These are phyloP conservation scores for Lobophora halterata DNA, from an alignment of 2,888 invertebrate genomes.

Conservation along the genomic window DNA sequence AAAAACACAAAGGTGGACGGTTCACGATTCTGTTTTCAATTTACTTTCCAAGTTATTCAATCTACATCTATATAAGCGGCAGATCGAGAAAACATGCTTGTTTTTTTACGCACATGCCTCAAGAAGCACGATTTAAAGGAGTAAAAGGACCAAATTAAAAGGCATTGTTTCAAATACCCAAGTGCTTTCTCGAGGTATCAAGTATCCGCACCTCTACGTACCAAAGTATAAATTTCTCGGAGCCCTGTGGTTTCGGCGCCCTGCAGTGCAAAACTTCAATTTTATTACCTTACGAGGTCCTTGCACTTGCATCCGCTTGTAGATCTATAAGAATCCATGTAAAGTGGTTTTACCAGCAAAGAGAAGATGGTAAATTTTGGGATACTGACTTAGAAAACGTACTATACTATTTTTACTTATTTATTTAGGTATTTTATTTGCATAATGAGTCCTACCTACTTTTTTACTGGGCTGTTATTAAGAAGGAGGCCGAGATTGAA, in stretches of 20 bases:
- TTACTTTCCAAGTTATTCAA: constrained; percentile 9
- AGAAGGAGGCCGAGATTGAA: no score
- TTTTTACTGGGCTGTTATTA: no score
- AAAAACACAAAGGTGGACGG: constrained; percentile 13
- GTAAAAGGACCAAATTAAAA: constrained; percentile 34
- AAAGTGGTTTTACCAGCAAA: background rate
- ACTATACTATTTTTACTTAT: background rate
- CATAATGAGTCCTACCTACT: no score
- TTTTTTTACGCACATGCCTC: background rate
- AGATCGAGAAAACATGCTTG: constrained; percentile 5
- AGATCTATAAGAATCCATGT: constrained; percentile 8
- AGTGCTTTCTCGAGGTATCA: constrained; percentile 38
- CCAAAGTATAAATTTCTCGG: constrained; percentile 38
- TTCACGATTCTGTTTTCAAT: constrained; percentile 24
- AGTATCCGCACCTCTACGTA: constrained; percentile 41
- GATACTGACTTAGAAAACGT: constrained; percentile 2
- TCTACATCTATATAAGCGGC: constrained; percentile 5
- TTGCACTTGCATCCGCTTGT: constrained; percentile 51
- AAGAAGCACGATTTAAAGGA: constrained; percentile 32
- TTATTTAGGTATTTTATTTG: no score
- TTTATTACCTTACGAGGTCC: constrained; percentile 64
- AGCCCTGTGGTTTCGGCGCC: constrained; percentile 53
- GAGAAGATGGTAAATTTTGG: constrained; percentile 5
- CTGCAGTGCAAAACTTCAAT: constrained; percentile 57
- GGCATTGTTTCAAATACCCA: constrained; percentile 41